Evolutionary conservation across 2,113 vertebrate genomes (phyloP), one percentile per base, ranked within the genome.

Genomic region (Lagopus muta): DNA sequence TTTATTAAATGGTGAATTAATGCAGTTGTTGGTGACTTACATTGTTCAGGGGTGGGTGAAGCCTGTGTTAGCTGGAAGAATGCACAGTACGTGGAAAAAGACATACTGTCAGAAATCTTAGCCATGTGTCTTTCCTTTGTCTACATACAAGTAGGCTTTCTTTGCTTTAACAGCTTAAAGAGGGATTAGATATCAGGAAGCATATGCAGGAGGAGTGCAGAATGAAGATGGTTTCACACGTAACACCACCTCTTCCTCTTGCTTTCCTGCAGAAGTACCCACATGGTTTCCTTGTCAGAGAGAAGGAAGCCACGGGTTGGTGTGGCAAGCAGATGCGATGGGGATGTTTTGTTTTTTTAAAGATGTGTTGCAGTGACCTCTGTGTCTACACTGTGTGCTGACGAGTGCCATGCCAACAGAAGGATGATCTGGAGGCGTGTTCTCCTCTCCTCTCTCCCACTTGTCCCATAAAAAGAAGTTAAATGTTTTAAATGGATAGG

Each of bases 351-450:
- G 24, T 7, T 12, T 13, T 24, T 48, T 50, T 48, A 48, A 80
- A 73, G 21, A 2, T 6, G 1, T 1, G 4, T 3, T 34, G 13
- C 2, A 13, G 21, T 5, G 48, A 25, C 25, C 17, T n/a, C 42
- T 10, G 20, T 27, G 36, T 43, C 58, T 34, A 64, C 24, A 24
- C 11, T 30, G 22, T 27, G 20, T 19, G 27, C 8, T n/a, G 36
- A 27, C 22, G 9, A 28, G 22, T 48, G 19, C 30, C 13, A 2
- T 19, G 38, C 43, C 13, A 40, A 4, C 19, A n/a, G 52, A 50
- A 74, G 10, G 36, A 5, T 72, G 38, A 7, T 28, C 20, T 25
- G 30, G 19, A 17, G 18, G 5, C 0, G 0, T 0, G 2, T 62
- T 58, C 47, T 16, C 27, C 24, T 28, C 32, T 28, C 2, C 25